Percentiles rank a stretch among this genome's conserved stretches.
Conservation (phyloP, 2,797 vertebrate genomes). For the Meda fulgida region DNA sequence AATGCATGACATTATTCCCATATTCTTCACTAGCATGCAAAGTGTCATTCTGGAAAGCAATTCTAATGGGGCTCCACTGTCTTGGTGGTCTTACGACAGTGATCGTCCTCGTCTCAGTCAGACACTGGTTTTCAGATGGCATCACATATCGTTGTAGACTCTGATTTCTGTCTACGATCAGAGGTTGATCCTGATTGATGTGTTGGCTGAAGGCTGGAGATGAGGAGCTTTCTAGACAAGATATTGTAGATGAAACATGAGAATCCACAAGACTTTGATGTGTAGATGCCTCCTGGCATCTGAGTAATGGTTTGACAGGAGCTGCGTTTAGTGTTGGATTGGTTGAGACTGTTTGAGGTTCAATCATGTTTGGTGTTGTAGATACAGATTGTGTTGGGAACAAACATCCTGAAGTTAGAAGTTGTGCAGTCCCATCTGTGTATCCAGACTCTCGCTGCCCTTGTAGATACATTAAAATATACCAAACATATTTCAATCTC, state of each 20-base stretch:
- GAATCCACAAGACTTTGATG: slow-evolving; percentile 5
- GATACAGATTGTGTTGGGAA: background rate
- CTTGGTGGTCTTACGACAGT: slow-evolving; percentile 3
- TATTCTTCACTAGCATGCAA: background rate
- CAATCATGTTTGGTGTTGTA: background rate
- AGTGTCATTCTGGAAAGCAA: background rate
- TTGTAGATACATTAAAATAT: background rate
- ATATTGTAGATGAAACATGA: background rate
- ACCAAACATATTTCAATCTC: background rate
- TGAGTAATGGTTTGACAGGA: background rate
- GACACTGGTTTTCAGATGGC: slow-evolving; percentile 26
- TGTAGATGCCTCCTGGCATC: background rate
- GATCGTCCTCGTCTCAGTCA: background rate
- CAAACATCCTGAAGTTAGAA: background rate
- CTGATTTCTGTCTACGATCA: slow-evolving; percentile 1
- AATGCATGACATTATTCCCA: background rate
- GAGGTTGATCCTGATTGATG: slow-evolving; percentile 10
- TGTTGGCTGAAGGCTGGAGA: background rate
- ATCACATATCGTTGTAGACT: slow-evolving; percentile 55
- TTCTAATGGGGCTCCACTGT: background rate
- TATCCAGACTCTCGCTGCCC: background rate
- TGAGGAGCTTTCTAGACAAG: background rate
- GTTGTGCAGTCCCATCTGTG: background rate
- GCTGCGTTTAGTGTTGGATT: background rate
- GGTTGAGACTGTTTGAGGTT: background rate